Evolutionary conservation across 2,113 vertebrate species (phyloP).

Genomic region (Lophochroa leadbeateri): DNA sequence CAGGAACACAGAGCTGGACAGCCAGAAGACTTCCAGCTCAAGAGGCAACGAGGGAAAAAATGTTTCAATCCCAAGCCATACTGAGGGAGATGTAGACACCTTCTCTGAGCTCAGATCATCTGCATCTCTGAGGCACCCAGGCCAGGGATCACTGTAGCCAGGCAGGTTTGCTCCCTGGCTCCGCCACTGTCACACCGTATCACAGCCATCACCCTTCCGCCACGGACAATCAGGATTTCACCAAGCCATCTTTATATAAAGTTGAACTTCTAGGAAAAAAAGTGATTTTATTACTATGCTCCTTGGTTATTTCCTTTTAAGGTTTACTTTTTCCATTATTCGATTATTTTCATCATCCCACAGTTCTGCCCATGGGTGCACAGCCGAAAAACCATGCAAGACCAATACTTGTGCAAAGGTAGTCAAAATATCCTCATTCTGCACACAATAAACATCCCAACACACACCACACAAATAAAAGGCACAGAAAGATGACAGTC

Average conservation of each 20-base stretch:
- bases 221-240: neutral
- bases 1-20: neutral
- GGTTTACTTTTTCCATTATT: neutral
- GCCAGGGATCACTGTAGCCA: neutral
- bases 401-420: neutral
- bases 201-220: neutral
- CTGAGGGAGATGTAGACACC: neutral
- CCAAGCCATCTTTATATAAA: neutral
- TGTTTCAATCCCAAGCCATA: neutral
- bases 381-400: neutral
- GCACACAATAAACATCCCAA: neutral
- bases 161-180: neutral
- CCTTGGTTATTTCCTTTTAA: neutral
- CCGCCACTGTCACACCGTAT: neutral
- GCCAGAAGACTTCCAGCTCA: neutral
- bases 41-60: neutral
- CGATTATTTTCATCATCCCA: neutral
- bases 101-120: neutral
- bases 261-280: neutral
- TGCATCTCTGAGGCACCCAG: neutral
- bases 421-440: conserved; percentile 1
- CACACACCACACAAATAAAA: neutral
- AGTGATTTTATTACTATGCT: neutral
- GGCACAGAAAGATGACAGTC: neutral
- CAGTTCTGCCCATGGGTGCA: neutral